A percentile compares a stretch with the other conserved stretches of the same genome.
These are phyloP conservation scores for Bolinopsis microptera DNA, from an alignment of 37 sponge, comb jelly and placozoan species.

Conservation along the genomic window DNA sequence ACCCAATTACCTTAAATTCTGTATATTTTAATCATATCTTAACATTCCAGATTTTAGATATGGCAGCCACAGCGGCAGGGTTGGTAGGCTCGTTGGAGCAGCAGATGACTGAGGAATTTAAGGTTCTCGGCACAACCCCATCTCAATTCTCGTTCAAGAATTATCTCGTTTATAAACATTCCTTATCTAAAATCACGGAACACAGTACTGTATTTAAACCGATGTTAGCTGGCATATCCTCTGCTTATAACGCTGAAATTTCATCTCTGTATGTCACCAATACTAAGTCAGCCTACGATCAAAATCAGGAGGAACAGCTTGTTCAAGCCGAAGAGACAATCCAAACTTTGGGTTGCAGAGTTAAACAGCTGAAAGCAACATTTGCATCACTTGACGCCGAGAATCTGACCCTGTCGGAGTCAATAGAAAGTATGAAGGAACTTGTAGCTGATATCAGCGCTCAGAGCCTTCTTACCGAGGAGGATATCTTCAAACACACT, in stretches of 20 bases:
- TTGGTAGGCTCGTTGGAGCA: neutral
- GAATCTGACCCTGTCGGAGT: neutral
- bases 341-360: neutral
- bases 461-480: slow-evolving; percentile 34
- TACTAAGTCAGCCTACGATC: neutral
- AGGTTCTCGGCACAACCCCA: neutral
- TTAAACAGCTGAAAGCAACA: slow-evolving; percentile 42
- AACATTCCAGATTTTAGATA: neutral
- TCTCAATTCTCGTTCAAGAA: slow-evolving; percentile 43
- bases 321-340: slow-evolving; percentile 5
- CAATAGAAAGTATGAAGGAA: slow-evolving; percentile 58
- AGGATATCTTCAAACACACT: slow-evolving; percentile 37
- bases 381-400: slow-evolving; percentile 7
- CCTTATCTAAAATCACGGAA: slow-evolving; percentile 4
- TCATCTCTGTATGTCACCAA: neutral
- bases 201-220: slow-evolving; percentile 47
- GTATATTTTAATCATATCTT: neutral
- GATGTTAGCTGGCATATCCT: slow-evolving; percentile 20
- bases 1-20: no score
- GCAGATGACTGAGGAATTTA: slow-evolving; percentile 28
- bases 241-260: slow-evolving; percentile 3
- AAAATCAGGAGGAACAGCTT: neutral
- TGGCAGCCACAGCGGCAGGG: neutral
- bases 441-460: slow-evolving; percentile 18
- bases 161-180: slow-evolving; percentile 37